phyloP scores from a whole-genome alignment of 1,140 invertebrate species.

The Xylocopa sonorina region DNA sequence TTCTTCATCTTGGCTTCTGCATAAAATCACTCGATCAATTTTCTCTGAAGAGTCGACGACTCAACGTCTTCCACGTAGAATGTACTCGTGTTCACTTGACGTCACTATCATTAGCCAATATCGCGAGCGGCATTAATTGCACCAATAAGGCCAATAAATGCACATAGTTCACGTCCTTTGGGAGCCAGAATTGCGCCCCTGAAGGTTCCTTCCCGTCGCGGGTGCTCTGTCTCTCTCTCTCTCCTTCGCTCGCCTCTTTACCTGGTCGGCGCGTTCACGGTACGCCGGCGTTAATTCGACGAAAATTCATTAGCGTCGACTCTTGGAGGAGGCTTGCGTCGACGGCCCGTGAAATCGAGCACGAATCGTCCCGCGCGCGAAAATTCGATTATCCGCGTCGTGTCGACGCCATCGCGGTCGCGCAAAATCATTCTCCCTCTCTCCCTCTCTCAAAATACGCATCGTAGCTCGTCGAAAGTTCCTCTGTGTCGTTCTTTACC shows the following conservation, averaged over 20 bases:
- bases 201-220: slow-evolving; percentile 5
- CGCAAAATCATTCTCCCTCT: slow-evolving; percentile 15
- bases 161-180: slow-evolving; percentile 24
- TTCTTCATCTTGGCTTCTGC: no score
- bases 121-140: slow-evolving; percentile 41
- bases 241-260: no score
- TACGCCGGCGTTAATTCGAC: slow-evolving; percentile 60
- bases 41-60: neutral
- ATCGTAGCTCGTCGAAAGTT: neutral
- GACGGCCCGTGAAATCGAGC: slow-evolving; percentile 64
- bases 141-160: slow-evolving; percentile 46
- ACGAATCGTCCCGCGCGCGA: slow-evolving; percentile 58
- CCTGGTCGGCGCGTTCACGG: slow-evolving; percentile 34
- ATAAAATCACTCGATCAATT: neutral
- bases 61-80: no score
- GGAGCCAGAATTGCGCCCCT: slow-evolving; percentile 17
- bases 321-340: slow-evolving; percentile 37
- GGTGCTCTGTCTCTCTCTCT: no score
- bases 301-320: slow-evolving; percentile 67
- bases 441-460: neutral
- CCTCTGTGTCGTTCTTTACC: neutral
- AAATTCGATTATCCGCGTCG: slow-evolving; percentile 66
- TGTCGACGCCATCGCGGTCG: slow-evolving; percentile 41
- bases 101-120: neutral
- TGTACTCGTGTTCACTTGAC: neutral